Conservation (phyloP, 30 jellyfish, hydroid and myxozoan species). For the Aurelia sp. region DNA sequence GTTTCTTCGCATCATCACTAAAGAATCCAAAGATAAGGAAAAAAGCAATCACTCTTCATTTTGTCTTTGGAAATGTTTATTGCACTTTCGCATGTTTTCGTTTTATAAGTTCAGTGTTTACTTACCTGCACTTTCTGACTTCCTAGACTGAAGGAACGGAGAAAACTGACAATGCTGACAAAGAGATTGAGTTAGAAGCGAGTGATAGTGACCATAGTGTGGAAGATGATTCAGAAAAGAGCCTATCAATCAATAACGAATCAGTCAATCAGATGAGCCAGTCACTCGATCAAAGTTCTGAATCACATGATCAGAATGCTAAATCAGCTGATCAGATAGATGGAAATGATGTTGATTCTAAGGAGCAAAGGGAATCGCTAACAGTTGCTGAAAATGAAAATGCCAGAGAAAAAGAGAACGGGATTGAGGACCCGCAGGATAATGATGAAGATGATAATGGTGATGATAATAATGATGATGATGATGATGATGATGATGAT, state of each 20-base stretch:
- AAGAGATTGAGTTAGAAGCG: conserved; percentile 31
- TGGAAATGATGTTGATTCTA: not conserved
- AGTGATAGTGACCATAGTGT: conserved; percentile 14
- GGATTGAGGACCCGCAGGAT: not conserved
- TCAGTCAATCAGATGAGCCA: not conserved
- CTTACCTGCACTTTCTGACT: not conserved
- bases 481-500: conserved; percentile 20
- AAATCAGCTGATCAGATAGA: conserved; percentile 12
- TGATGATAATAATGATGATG: conserved; percentile 3
- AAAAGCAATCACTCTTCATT: no score
- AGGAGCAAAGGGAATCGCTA: no score
- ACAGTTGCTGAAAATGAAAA: not conserved
- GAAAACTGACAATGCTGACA: conserved; percentile 23
- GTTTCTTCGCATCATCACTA: no score
- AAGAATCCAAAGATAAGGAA: no score
- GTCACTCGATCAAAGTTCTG: not conserved
- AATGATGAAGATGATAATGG: not conserved
- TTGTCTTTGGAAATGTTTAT: no score
- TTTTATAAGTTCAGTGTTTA: no score
- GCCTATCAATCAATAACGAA: not conserved
- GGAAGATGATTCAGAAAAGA: not conserved
- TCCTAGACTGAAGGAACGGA: conserved; percentile 27
- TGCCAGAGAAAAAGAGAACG: not conserved
- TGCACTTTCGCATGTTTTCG: no score
- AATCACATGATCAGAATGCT: not conserved